Evolutionary conservation across 2,888 invertebrate genomes (phyloP), one percentile per base, ranked within the genome.

Genomic region (Troglohyphantes excavatus): DNA sequence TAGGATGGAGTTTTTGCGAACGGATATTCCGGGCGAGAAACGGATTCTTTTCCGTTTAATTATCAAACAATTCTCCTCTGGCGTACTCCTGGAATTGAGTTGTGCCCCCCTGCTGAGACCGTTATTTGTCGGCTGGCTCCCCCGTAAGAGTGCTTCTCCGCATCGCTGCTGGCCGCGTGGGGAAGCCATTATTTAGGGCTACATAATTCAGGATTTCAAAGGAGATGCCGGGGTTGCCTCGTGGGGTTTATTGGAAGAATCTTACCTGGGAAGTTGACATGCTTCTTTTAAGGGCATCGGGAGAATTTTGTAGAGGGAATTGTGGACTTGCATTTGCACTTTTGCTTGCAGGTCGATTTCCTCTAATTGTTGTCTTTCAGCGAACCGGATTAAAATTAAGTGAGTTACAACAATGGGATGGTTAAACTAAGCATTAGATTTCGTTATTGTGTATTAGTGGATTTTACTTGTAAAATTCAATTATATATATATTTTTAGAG

Each of bases 61-160:
- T 53, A 53, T n/a, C n/a, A n/a, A 53, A n/a, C 53, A 53, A 53
- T 53, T n/a, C 53, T 53, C 53, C 17, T 17, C 17, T 53, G n/a
- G 53, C 53, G 17, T 13, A 53, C 53, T 53, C 53, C 53, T 53
- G 53, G 53, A 53, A 53, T 53, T 53, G 53, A 53, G n/a, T n/a
- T 53, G 53, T n/a, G n/a, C 53, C 17, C 53, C 46, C n/a, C 53
- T n/a, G 53, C 53, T 53, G 53, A 53, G n/a, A 53, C n/a, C 13
- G 53, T 53, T 53, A 53, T 53, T 53, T 53, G 53, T 53, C 53
- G 53, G 53, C 53, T 39, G 39, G 2, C 39, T 13, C 53, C 17
- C 46, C 46, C 17, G 33, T 33, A 33, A 33, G 33, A 33, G 33
- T 33, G 33, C 33, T 33, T 33, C 33, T 33, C 46, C 9, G 13